These are phyloP conservation scores for Automeris io DNA, from an alignment of 2,888 invertebrate species.

Conservation along the genomic window DNA sequence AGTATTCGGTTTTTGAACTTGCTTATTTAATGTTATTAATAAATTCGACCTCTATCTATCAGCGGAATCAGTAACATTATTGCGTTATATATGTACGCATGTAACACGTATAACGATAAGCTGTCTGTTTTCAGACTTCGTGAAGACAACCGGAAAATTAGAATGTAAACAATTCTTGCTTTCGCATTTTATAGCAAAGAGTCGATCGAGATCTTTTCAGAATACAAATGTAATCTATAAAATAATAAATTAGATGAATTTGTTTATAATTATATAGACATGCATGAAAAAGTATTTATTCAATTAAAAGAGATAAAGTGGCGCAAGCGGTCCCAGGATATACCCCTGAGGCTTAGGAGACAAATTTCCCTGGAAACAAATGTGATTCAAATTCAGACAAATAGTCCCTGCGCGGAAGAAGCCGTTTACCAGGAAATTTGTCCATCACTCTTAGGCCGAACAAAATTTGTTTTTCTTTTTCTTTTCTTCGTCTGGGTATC, in stretches of 20 bases:
- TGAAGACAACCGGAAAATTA: constrained; percentile 74
- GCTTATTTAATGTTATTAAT: too few species aligned
- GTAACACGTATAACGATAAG: constrained; percentile 42
- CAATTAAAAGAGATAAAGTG: constrained; percentile 63
- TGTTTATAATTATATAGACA: constrained; percentile 26
- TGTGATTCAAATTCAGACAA: constrained; percentile 76
- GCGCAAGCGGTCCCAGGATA: constrained; percentile 47
- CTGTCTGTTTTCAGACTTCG: constrained; percentile 49
- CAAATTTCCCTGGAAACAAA: constrained; percentile 72
- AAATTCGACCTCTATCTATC: not conserved
- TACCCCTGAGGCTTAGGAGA: constrained; percentile 65
- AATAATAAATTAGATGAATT: constrained; percentile 28
- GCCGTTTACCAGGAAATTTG: constrained; percentile 73
- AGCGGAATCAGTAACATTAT: constrained; percentile 42
- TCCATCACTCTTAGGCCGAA: constrained; percentile 68
- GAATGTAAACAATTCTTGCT: constrained; percentile 50
- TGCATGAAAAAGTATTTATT: constrained; percentile 51
- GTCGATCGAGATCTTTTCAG: not conserved
- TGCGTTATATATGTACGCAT: constrained; percentile 32
- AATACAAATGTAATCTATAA: not conserved
- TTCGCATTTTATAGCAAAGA: not conserved
- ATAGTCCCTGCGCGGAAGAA: constrained; percentile 71
- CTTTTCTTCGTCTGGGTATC: constrained; percentile 32
- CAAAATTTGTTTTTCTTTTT: constrained; percentile 60
- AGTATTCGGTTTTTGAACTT: too few species aligned